Base-by-base conservation (phyloP, 2,113 vertebrate genomes). In the Caranx ignobilis region DNA sequence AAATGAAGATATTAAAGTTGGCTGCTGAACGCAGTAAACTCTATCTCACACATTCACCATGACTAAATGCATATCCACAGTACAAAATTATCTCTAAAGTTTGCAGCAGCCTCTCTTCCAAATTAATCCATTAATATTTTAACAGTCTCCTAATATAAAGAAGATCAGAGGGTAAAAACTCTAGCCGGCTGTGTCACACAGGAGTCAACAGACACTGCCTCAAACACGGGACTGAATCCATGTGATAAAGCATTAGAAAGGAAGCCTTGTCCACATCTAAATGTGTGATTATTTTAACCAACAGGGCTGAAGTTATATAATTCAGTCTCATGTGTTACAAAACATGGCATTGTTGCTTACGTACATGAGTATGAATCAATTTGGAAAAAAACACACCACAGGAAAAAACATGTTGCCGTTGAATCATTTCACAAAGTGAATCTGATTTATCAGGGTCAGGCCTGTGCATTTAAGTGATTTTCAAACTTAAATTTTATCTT, bases 191-290 rank as follows among this genome's bases (percentile, higher is more conserved):
- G 47, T 26, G 52, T 79, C 55, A 81, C 57, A 57, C 13, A 45
- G 1, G 19, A 76, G 55, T 74, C 61, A 68, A 45, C 71, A 80
- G 35, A 73, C 56, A 67, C 26, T 3, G 35, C 54, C 2, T 7
- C 34, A 75, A 67, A 52, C 77, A 78, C 9, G 35, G 12, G 73
- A 71, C 52, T 65, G 45, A 52, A 64, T 80, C 80, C 84, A 87
- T 87, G 86, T 90, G 82, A 85, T 83, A 31, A 67, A 65, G 34
- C 4, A 35, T 0, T 37, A 62, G 57, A 88, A 83, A 72, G 69
- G 69, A 73, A 63, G 88, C 83, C 72, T 87, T 88, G 78, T 88
- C 54, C 80, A 39, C 45, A 39, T 64, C 31, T 19, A 10, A 21
- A 80, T 56, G 34, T 61, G 55, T 52, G 57, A 81, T 75, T 82